Conservation (phyloP, 2,113 vertebrate species). For the Globicephala melas region DNA sequence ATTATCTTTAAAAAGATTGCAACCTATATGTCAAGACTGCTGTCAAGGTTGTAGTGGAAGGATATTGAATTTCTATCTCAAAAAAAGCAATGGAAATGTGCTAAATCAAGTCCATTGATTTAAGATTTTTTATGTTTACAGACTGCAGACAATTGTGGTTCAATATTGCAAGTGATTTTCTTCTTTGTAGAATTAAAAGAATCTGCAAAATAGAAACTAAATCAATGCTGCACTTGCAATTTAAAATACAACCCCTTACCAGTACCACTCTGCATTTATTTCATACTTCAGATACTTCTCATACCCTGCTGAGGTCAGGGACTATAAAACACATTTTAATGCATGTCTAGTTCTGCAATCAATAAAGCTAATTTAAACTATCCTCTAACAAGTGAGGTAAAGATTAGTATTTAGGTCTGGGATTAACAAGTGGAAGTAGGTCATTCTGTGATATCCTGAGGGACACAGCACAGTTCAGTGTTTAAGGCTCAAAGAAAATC, state of each 20-base stretch:
- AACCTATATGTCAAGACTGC: neutral
- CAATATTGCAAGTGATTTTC: neutral
- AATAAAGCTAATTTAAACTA: constrained; percentile 49
- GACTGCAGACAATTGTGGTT: neutral
- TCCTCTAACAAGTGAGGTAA: neutral
- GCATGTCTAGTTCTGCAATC: neutral
- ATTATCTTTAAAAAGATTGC: constrained; percentile 3
- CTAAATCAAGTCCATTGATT: constrained; percentile 17
- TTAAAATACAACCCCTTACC: constrained; percentile 8
- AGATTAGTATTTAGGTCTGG: constrained; percentile 4
- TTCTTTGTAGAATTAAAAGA: constrained; percentile 41
- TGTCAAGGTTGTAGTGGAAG: neutral
- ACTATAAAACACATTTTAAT: neutral
- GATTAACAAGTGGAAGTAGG: constrained; percentile 53
- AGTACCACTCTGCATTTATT: neutral
- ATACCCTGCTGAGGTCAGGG: neutral
- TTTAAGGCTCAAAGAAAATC: constrained; percentile 33
- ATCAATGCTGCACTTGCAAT: neutral
- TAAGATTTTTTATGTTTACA: constrained; percentile 9
- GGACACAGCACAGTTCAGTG: neutral
- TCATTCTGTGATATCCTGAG: constrained; percentile 18
- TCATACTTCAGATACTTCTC: constrained; percentile 5
- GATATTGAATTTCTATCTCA: constrained; percentile 20
- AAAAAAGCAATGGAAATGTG: constrained; percentile 22
- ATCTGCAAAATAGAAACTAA: constrained; percentile 36